phyloP scores from a whole-genome alignment of 2,888 invertebrate species.

The Onthophagus sagittarius region DNA sequence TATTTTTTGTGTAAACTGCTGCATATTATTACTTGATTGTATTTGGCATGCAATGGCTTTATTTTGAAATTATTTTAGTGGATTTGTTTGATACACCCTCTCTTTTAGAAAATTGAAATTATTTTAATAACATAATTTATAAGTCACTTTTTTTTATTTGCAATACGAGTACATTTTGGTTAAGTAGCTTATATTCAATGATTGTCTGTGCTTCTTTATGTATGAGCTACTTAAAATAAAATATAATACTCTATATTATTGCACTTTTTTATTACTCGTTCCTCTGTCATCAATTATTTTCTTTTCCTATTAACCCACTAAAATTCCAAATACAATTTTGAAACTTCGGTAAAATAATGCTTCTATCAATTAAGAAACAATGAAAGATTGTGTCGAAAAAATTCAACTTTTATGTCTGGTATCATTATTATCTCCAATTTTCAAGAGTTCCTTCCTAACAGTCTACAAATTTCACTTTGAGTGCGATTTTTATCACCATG shows the following conservation, averaged over 20 bases:
- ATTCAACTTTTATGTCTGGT: too few relatives aligned
- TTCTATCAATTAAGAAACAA: too few relatives aligned
- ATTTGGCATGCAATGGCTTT: not conserved
- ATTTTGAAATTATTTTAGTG: not conserved
- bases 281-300: not conserved
- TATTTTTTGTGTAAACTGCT: not conserved
- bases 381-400: too few relatives aligned
- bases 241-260: not conserved
- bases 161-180: constrained; percentile 14
- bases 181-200: constrained; percentile 32
- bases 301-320: too few relatives aligned
- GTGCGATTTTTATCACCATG: too few relatives aligned
- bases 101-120: not conserved
- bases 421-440: too few relatives aligned
- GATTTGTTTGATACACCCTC: not conserved
- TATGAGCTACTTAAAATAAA: constrained; percentile 5
- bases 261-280: not conserved
- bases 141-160: constrained; percentile 1
- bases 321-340: too few relatives aligned
- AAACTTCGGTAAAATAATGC: too few relatives aligned
- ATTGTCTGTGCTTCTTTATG: not conserved
- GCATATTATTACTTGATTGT: too few relatives aligned
- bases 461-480: too few relatives aligned
- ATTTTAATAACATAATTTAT: not conserved
- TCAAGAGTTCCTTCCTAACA: too few relatives aligned